Base-by-base conservation (phyloP, 2,888 invertebrate genomes). In the Morpho helenor region DNA sequence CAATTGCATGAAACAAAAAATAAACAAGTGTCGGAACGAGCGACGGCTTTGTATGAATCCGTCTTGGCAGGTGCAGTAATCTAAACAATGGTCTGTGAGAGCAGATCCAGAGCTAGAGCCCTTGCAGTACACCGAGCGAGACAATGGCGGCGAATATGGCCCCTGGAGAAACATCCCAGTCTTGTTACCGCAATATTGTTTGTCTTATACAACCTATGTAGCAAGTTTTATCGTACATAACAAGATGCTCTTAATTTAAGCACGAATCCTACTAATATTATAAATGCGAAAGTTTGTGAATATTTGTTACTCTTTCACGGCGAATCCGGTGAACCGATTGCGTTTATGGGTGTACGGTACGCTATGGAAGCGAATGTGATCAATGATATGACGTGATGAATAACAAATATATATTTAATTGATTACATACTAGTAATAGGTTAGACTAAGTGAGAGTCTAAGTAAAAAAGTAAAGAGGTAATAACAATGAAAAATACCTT, bases 171-270 rank as follows among this genome's bases (percentile, higher is more conserved):
- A 80, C 80, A 78, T 75, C 83, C 82, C 79, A 76, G 79, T 84
- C 87, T 88, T 86, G 87, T 89, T 88, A 88, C 86, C 80, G 74
- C 82, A 84, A 85, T 85, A 85, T 89, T 87, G 87, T 89, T 88
- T 88, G 86, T 86, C 87, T 88, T 88, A 84, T 86, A 84, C 84
- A 79, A 82, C 78, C 82, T 84, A 84, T 84, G 83, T 83, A 72
- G 52, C 57, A 58, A 62, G 53, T 66, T 61, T 61, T 59, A 16
- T 16, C 16, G 16, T 59, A 61, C 60, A 60, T 16, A 16, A 16
- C 16, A 16, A 16, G 16, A 46, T 52, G 56, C 60, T 49, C 52
- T 47, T 50, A 54, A 60, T 57, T 60, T 22, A 16, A 16, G 16
- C 16, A 16, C 16, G 16, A 16, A 16, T 16, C 16, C 16, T 16